Conservation (phyloP, 2,888 invertebrate species). For the Trichogramma evanescens region DNA sequence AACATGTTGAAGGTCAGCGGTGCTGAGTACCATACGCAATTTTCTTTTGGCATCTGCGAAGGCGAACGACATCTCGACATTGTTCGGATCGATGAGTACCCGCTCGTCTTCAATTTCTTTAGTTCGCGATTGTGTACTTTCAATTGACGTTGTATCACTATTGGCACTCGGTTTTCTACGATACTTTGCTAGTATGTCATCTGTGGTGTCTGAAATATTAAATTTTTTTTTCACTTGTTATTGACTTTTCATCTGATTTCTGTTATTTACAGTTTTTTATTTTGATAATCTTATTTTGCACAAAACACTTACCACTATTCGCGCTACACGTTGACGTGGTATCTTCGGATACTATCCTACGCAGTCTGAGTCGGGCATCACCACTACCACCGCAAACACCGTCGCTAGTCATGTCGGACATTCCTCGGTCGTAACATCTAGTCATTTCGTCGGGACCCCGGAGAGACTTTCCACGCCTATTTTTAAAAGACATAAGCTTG, state of each 20-base stretch:
- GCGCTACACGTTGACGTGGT: constrained; percentile 34
- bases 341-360: constrained; percentile 47
- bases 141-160: constrained; percentile 50
- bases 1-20: constrained; percentile 71
- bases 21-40: constrained; percentile 81
- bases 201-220: constrained; percentile 61
- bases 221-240: not conserved
- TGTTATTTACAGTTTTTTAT: not conserved
- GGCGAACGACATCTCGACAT: constrained; percentile 54
- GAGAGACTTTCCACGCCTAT: constrained; percentile 54
- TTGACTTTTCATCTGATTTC: not conserved
- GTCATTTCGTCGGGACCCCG: constrained; percentile 45
- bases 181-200: constrained; percentile 93
- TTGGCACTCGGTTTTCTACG: constrained; percentile 61
- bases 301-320: constrained; percentile 29
- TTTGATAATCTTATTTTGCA: not conserved
- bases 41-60: constrained; percentile 77
- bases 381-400: constrained; percentile 23
- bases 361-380: constrained; percentile 36
- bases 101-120: constrained; percentile 49
- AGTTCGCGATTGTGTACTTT: constrained; percentile 44
- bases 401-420: constrained; percentile 13
- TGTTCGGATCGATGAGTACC: constrained; percentile 51
- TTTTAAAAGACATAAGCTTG: constrained; percentile 63
- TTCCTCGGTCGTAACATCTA: constrained; percentile 40